Conservation (phyloP, 2,113 vertebrate genomes). For the Macheiramphus alcinus region DNA sequence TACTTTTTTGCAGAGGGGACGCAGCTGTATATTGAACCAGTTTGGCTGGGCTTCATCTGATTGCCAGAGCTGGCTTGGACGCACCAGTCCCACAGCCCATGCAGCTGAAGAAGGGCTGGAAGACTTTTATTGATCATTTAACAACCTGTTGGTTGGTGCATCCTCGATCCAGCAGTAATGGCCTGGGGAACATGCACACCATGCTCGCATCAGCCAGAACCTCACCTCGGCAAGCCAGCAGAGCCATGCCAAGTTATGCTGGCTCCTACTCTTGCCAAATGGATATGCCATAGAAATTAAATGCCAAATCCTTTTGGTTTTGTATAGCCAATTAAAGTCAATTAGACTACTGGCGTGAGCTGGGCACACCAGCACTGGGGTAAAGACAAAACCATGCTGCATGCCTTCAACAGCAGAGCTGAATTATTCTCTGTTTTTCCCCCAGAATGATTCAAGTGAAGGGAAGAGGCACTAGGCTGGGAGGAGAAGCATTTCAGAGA, state of each 20-base stretch:
- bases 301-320: neutral
- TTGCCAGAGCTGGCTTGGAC: neutral
- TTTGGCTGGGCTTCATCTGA: neutral
- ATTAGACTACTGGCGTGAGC: neutral
- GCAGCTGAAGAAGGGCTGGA: neutral
- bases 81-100: neutral
- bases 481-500: neutral
- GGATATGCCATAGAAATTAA: neutral
- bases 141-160: neutral
- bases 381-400: neutral
- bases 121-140: neutral
- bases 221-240: neutral
- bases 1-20: neutral
- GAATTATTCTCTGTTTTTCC: neutral
- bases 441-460: neutral
- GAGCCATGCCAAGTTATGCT: neutral
- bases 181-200: fast-evolving
- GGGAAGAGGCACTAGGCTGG: neutral
- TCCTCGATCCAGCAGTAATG: neutral
- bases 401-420: neutral
- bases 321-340: neutral
- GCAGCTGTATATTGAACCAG: neutral
- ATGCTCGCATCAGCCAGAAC: fast-evolving
- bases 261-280: neutral
- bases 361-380: neutral